These are phyloP conservation scores for Hanleya hanleyi DNA, from an alignment of 2,888 invertebrate species.

Conservation along the genomic window DNA sequence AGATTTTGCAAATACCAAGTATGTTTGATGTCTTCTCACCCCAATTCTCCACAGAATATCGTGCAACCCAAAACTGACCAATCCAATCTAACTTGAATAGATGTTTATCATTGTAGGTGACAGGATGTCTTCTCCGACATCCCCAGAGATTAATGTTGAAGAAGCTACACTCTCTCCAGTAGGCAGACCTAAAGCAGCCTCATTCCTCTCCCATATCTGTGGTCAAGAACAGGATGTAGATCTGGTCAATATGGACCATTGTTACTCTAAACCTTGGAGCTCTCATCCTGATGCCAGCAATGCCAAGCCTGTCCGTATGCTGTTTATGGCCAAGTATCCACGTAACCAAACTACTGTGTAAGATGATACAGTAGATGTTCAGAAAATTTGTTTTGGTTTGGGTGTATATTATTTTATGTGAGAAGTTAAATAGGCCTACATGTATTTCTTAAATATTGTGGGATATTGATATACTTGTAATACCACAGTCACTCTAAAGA, in stretches of 20 bases:
- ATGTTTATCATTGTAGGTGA: not conserved
- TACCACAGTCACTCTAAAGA: too few species aligned
- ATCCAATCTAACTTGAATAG: not conserved
- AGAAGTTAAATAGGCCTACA: too few species aligned
- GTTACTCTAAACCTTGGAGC: slow-evolving; percentile 83
- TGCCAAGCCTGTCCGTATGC: slow-evolving; percentile 76
- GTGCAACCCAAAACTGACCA: too few species aligned
- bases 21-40: too few species aligned
- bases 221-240: slow-evolving; percentile 27
- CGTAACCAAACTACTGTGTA: slow-evolving; percentile 33
- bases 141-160: not conserved
- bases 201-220: not conserved
- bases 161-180: not conserved
- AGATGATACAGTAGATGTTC: too few species aligned
- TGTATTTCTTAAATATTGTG: too few species aligned
- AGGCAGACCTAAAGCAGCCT: not conserved
- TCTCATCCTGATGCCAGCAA: slow-evolving; percentile 80
- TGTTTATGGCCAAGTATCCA: slow-evolving; percentile 72
- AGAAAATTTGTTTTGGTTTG: too few species aligned
- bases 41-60: too few species aligned
- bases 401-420: too few species aligned
- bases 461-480: too few species aligned
- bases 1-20: too few species aligned
- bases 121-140: not conserved
- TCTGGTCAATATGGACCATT: slow-evolving; percentile 80